phyloP scores from a whole-genome alignment of 2,888 invertebrate species.

The Phorcus lineatus region DNA sequence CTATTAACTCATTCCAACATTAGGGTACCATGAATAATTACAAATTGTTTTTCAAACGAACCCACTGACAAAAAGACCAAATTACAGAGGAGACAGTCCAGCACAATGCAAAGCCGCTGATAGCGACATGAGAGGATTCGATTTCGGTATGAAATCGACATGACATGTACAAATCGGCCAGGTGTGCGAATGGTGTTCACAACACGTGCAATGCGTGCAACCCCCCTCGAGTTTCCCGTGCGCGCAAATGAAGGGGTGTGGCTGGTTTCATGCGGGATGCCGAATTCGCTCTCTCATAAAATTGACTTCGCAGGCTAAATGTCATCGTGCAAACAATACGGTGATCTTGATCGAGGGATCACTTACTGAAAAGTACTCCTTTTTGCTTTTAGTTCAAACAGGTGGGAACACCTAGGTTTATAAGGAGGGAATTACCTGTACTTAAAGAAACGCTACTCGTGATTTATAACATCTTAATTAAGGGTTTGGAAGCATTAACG shows the following conservation, averaged over 20 bases:
- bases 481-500: too few species aligned
- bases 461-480: neutral
- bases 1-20: conserved; percentile 20
- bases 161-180: neutral
- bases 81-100: neutral
- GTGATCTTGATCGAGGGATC: neutral
- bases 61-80: neutral
- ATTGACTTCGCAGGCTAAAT: conserved; percentile 16
- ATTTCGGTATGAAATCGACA: conserved; percentile 12
- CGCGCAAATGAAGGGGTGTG: conserved; percentile 10
- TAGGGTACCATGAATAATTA: conserved; percentile 18
- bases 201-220: conserved; percentile 17
- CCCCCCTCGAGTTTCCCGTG: conserved; percentile 7
- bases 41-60: conserved; percentile 24
- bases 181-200: conserved; percentile 15
- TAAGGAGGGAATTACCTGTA: neutral
- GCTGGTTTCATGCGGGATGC: conserved; percentile 2
- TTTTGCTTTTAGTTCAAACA: neutral
- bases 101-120: neutral
- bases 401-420: neutral
- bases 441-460: neutral
- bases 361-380: neutral
- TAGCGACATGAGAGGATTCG: neutral
- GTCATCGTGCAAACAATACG: neutral
- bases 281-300: conserved; percentile 6